Conservation (phyloP, 2,888 invertebrate genomes). For the Diarsia rubi region DNA sequence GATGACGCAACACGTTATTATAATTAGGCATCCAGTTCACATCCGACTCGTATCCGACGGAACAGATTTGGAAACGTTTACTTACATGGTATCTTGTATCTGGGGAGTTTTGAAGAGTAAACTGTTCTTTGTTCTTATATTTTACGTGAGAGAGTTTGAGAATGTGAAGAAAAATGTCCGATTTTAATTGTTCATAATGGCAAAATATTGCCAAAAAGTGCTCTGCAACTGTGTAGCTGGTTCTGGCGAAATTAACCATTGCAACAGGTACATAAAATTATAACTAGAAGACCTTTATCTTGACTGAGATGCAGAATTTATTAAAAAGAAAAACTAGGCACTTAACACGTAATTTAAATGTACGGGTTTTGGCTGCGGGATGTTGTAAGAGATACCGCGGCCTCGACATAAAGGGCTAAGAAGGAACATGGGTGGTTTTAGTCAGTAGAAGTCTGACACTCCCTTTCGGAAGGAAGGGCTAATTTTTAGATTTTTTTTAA, state of each 20-base stretch:
- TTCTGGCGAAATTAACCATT: background rate
- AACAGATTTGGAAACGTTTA: constrained; percentile 40
- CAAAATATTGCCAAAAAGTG: background rate
- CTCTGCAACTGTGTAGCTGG: background rate
- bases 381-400: too few species aligned
- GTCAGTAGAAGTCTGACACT: too few species aligned
- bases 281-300: background rate
- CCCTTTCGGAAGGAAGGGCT: too few species aligned
- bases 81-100: constrained; percentile 17
- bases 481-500: too few species aligned
- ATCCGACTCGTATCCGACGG: constrained; percentile 23
- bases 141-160: constrained; percentile 8
- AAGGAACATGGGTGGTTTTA: too few species aligned
- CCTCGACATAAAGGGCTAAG: too few species aligned
- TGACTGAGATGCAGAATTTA: background rate
- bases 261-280: background rate
- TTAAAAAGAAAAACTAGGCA: too few species aligned
- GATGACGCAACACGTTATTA: constrained; percentile 69
- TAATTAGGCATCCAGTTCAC: constrained; percentile 69
- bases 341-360: too few species aligned
- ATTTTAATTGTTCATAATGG: background rate
- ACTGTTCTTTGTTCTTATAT: constrained; percentile 22
- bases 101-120: constrained; percentile 14
- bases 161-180: background rate
- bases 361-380: too few species aligned